Base-by-base conservation (phyloP, 2,888 invertebrate species). In the Tetheella fluctuosa region DNA sequence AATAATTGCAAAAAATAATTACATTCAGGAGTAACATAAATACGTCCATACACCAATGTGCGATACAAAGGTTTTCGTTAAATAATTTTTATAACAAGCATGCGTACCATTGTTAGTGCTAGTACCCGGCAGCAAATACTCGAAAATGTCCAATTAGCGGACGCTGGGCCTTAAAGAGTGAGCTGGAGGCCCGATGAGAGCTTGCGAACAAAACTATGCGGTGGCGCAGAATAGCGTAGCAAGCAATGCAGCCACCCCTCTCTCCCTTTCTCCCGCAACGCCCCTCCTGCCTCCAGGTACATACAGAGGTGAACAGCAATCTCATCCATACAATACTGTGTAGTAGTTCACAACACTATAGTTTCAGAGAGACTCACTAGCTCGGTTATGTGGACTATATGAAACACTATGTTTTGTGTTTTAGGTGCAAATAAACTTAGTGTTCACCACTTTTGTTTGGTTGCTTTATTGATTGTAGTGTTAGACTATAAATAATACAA, bases 161-260 rank as follows among this genome's bases (percentile, higher is more conserved):
- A 75, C 69, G 67, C 83, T 84, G 76, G 61, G 83, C 87, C 89
- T 89, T 90, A 87, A 89, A 79, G 75, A 75, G 65, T 70, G 69
- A 77, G 84, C 85, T 84, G 73, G 80, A 76, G 84, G 81, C 80
- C 82, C 83, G 85, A 80, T 79, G 84, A 84, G 86, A 84, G 88
- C 80, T 85, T 83, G 88, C 81, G 89, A 88, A 89, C 89, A 88
- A 88, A 89, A 88, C 89, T 89, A 86, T 87, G 88, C 80, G 88
- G 89, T 81, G 85, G 85, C 74, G 77, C 75, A 80, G 80, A 82
- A 85, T 84, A 84, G 84, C 83, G 80, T 72, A 82, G 84, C 80
- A 84, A 85, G 84, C 84, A 79, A 79, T 79, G 81, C 83, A 77
- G 71, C 71, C 73, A 64, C 68, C 68, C 70, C 70, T 68, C 73